Base-by-base conservation (phyloP, 2,888 invertebrate genomes). In the Sminthurinus aureus region DNA sequence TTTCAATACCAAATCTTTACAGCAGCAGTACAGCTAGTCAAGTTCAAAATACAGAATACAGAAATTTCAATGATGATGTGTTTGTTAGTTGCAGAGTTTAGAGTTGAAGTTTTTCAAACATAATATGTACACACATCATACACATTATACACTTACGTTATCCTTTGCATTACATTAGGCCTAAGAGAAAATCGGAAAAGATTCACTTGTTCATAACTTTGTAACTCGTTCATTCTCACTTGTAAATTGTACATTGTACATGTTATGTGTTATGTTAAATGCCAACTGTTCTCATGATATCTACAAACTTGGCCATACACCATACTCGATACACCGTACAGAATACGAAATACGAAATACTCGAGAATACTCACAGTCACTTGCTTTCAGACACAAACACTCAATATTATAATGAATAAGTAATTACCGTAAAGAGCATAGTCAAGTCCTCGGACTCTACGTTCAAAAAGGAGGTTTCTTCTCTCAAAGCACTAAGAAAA, bases 381-480 rank as follows among this genome's bases (percentile, higher is more conserved):
- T 11, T 66, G 78, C 66, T 11, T 66, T 64, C 66, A 73, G 24
- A 15, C 38, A 78, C 66, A 15, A 66, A 58, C 77, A 58, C 66
- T 20, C 64, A 78, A 38, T 38, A 38, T 38, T 38, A 64, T 78
- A 78, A 78, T 78, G 78, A 78, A 78, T 78, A 78, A 78, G 78
- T 78, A 78, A 78, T 78, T 78, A 78, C 38, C 38, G 38, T 38
- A 38, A 38, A 38, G 38, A 38, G 38, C 38, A 38, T 38, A 38
- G 38, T 4, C 38, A 38, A 38, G 38, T 38, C 38, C 38, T 38
- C 38, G 38, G 38, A 38, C 3, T 38, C 38, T 38, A 38, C 38
- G 38, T 38, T 6, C 6, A 38, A 38, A 38, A 38, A 38, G 38
- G 38, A 38, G 38, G 38, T 38, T 38, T 38, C 38, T 38, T 38